Percentiles rank a stretch among this genome's conserved stretches.
Conservation (phyloP, 2,888 invertebrate genomes). For the Oscheius sp. region DNA sequence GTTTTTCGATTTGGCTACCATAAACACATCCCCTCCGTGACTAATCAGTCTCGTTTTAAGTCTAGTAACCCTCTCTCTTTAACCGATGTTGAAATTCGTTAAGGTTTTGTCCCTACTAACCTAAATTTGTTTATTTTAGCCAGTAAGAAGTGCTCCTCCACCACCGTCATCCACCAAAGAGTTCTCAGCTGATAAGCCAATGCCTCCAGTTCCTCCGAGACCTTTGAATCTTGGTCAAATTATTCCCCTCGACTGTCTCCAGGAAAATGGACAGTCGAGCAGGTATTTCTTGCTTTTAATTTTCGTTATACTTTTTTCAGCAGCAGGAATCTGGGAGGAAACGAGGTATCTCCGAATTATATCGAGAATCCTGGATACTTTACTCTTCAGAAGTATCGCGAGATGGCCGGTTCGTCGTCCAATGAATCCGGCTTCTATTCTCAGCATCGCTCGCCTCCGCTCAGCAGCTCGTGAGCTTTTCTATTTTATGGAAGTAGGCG, state of each 20-base stretch:
- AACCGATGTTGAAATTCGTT: too few relatives aligned
- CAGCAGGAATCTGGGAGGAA: background rate
- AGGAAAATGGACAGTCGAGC: background rate
- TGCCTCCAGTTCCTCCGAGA: slow-evolving; percentile 5
- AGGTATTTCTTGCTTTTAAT: background rate
- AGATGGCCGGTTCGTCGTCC: slow-evolving; percentile 27
- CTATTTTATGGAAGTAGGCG: too few relatives aligned
- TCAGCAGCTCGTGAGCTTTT: background rate
- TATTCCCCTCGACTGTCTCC: background rate
- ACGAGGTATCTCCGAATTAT: background rate
- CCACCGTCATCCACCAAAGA: background rate
- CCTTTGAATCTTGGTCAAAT: slow-evolving; percentile 1
- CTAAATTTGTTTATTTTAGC: slow-evolving; percentile 2
- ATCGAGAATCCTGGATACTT: slow-evolving; percentile 43
- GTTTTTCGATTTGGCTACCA: background rate
- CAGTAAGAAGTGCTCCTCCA: background rate
- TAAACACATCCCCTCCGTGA: too few relatives aligned
- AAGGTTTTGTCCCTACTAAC: background rate
- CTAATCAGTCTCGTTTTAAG: too few relatives aligned
- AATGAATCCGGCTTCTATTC: slow-evolving; percentile 17
- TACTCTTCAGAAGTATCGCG: slow-evolving; percentile 32
- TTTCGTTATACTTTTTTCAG: background rate
- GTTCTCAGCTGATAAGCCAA: slow-evolving; percentile 8
- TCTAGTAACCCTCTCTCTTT: too few relatives aligned
- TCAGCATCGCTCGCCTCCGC: background rate